Evolutionary conservation across 2,888 invertebrate genomes (phyloP).

Genomic region (Amiota mariae): DNA sequence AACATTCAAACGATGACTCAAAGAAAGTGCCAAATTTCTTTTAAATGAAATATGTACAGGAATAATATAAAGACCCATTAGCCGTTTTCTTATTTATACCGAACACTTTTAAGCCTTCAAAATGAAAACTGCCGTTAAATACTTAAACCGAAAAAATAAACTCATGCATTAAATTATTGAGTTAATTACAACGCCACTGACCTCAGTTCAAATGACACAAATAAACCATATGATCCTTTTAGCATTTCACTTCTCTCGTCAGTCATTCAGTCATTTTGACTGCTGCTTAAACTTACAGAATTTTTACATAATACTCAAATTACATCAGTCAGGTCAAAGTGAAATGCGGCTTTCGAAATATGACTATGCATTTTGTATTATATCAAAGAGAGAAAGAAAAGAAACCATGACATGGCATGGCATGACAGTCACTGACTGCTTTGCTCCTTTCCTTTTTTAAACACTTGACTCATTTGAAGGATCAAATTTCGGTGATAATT

Average conservation of each 20-base stretch:
- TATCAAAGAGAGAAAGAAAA: not conserved
- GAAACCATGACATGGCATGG: not conserved
- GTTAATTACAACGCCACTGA: not conserved
- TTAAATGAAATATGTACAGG: not conserved
- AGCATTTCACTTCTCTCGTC: not conserved
- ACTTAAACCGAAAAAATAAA: conserved; percentile 1
- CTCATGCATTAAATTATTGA: conserved; percentile 12
- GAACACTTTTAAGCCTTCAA: not conserved
- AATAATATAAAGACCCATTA: not conserved
- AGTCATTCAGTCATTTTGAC: not conserved
- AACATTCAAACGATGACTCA: conserved; percentile 6
- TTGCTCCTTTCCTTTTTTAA: too few relatives aligned
- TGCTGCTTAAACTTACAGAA: conserved; percentile 16
- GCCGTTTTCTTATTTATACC: not conserved
- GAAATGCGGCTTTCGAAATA: not conserved
- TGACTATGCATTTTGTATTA: not conserved
- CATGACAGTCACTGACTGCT: too few relatives aligned
- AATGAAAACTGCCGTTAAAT: conserved; percentile 5
- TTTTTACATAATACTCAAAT: conserved; percentile 28
- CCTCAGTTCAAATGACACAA: conserved; percentile 5
- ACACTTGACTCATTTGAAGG: conserved; percentile 40
- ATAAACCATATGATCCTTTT: not conserved
- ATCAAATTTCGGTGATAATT: conserved; percentile 53
- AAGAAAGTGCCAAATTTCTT: not conserved
- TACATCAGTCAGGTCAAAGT: conserved; percentile 5